These are phyloP conservation scores for Protobothrops mucrosquamatus DNA, from an alignment of 2,113 vertebrate genomes.

Conservation along the genomic window DNA sequence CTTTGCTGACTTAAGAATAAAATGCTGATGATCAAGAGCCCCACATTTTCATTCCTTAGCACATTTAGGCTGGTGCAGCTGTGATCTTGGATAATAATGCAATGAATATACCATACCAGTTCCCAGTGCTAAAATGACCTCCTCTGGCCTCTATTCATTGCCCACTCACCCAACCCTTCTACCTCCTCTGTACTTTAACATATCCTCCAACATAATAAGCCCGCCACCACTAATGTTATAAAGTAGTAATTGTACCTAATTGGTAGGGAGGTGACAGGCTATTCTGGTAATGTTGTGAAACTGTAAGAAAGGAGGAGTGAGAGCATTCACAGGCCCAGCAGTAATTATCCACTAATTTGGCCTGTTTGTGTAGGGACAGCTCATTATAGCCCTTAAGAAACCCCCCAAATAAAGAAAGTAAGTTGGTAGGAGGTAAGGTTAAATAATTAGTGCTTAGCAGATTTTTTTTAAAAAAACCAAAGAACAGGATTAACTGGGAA, in stretches of 20 bases:
- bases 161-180: conserved; percentile 44
- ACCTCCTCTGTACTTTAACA: conserved; percentile 75
- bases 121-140: conserved; percentile 54
- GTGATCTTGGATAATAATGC: conserved; percentile 46
- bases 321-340: conserved; percentile 85
- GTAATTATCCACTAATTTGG: conserved; percentile 99
- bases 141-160: conserved; percentile 54
- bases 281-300: conserved; percentile 88
- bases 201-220: conserved; percentile 86
- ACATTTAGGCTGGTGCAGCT: conserved; percentile 21
- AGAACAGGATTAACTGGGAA: conserved; percentile 62
- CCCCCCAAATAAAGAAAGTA: conserved; percentile 83
- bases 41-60: conserved; percentile 21
- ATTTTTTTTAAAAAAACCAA: conserved; percentile 66
- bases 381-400: conserved; percentile 97
- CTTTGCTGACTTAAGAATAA: conserved; percentile 28
- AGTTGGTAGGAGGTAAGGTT: conserved; percentile 97
- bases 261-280: conserved; percentile 96
- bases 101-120: conserved; percentile 56
- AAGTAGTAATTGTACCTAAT: conserved; percentile 98
- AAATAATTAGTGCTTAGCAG: conserved; percentile 91
- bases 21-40: conserved; percentile 15
- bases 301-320: conserved; percentile 82
- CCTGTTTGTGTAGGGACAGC: conserved; percentile 95
- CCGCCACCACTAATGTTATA: conserved; percentile 87